Evolutionary conservation across 2,888 invertebrate species (phyloP), one percentile per base, ranked within the genome.

Genomic region (Sphaerophoria rueppellii): DNA sequence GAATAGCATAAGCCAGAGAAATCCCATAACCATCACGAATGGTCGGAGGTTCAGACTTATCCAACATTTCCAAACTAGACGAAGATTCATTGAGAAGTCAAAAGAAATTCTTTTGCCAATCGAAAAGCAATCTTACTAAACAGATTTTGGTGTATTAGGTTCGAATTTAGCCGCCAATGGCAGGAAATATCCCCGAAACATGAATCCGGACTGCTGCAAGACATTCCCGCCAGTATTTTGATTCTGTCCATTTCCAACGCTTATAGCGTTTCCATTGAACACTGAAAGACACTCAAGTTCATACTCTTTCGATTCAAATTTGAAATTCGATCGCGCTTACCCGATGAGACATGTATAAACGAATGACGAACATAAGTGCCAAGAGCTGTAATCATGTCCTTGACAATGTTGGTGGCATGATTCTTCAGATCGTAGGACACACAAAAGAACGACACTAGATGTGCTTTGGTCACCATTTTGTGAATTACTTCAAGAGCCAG

Each of bases 11-110:
- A 0, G 98, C 98, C 52, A 99, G 95, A 0, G 99, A 98, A 81
- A 99, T 96, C 4, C 98, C 98, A 92, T 99, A 99, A 0, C 99
- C 99, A 87, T 99, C 98, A n/a, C 97, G 97, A 87, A 99, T 96
- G 11, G 94, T 92, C 0, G 98, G 98, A 6, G 99, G 97, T 89
- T 99, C 99, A 16, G 96, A 94, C 90, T 98, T 98, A 90, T 99
- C 99, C 88, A 99, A 91, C 96, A 98, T 96, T 91, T 99, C 99
- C 90, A 99, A 93, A 90, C 98, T 98, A 91, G 74, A 92, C 55
- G 91, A 65, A 71, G 46, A 65, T 61, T 40, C 43, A 46, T 11
- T 35, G 5, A n/a, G 4, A 40, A 9, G 35, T 37, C n/a, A 12
- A 12, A 37, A 12, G 34, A 43, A 0, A 55, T 34, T 12, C 9